A percentile compares a stretch with the other conserved stretches of the same genome.
Evolutionary conservation across 92 coral and sea anemone species (phyloP).

Genomic region (Phenganax stokvisi): DNA sequence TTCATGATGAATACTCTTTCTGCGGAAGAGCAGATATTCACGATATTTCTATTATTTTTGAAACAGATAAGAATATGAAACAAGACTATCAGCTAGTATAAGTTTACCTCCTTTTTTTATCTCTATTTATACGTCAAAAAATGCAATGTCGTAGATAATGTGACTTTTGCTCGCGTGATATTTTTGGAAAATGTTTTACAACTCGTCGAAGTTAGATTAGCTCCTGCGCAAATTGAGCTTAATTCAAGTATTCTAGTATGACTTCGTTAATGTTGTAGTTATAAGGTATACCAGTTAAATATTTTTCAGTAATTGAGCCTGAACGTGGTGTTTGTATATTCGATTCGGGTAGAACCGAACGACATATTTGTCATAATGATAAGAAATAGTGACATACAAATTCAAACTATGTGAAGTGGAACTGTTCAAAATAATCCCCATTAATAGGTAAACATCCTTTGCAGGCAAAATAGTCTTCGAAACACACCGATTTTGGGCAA

Average conservation of each 20-base stretch:
- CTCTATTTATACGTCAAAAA: not conserved
- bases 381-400: conserved; percentile 8
- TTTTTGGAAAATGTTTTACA: too few relatives aligned
- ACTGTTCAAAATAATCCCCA: not conserved
- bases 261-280: too few relatives aligned
- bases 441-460: conserved; percentile 22
- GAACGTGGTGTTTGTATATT: too few relatives aligned
- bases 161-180: too few relatives aligned
- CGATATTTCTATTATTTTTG: not conserved
- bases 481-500: not conserved
- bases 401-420: not conserved
- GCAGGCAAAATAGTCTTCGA: not conserved
- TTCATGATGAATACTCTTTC: not conserved
- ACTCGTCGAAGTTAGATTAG: too few relatives aligned
- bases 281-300: too few relatives aligned
- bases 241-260: too few relatives aligned
- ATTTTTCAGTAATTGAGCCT: too few relatives aligned
- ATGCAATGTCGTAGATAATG: not conserved
- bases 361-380: not conserved
- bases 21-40: conserved; percentile 22
- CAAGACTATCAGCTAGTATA: conserved; percentile 7
- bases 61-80: conserved; percentile 11
- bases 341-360: not conserved
- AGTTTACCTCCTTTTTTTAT: not conserved
- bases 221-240: too few relatives aligned